Percentiles rank a stretch among this genome's conserved stretches.
Evolutionary conservation across 2,113 vertebrate species (phyloP).

Genomic region (Orcinus orca): DNA sequence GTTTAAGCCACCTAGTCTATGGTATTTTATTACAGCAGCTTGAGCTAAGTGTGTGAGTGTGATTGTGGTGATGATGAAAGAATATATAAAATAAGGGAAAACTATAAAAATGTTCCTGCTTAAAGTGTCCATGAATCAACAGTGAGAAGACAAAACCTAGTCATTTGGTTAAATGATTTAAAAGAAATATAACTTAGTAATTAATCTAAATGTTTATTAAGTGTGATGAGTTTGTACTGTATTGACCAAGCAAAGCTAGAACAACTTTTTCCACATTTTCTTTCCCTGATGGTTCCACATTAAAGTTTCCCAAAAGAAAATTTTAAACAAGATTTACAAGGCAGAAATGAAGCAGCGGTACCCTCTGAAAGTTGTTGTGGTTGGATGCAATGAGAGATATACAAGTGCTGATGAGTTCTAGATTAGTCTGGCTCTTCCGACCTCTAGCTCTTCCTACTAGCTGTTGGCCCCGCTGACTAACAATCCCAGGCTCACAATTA

Average conservation of each 20-base stretch:
- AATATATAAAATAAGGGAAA: constrained; percentile 17
- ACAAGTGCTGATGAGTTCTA: background rate
- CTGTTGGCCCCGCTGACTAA: background rate
- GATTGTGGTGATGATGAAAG: background rate
- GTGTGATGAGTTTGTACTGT: background rate
- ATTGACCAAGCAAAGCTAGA: background rate
- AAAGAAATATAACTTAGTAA: background rate
- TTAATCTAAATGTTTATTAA: background rate
- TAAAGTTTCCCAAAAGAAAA: background rate
- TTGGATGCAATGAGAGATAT: background rate
- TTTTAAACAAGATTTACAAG: background rate
- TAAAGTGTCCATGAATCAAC: background rate
- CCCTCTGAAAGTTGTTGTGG: background rate
- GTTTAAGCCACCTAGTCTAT: background rate
- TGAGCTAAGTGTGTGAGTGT: background rate
- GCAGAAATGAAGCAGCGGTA: background rate
- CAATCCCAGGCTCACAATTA: background rate
- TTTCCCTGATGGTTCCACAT: background rate
- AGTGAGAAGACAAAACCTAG: background rate
- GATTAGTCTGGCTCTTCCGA: background rate
- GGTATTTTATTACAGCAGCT: background rate
- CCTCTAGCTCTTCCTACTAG: background rate
- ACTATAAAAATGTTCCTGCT: background rate
- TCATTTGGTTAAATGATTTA: constrained; percentile 4
- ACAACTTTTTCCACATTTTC: background rate